Percentiles rank a stretch among this genome's conserved stretches.
These are phyloP conservation scores for Apamea sordens DNA, from an alignment of 2,888 invertebrate genomes.

Conservation along the genomic window DNA sequence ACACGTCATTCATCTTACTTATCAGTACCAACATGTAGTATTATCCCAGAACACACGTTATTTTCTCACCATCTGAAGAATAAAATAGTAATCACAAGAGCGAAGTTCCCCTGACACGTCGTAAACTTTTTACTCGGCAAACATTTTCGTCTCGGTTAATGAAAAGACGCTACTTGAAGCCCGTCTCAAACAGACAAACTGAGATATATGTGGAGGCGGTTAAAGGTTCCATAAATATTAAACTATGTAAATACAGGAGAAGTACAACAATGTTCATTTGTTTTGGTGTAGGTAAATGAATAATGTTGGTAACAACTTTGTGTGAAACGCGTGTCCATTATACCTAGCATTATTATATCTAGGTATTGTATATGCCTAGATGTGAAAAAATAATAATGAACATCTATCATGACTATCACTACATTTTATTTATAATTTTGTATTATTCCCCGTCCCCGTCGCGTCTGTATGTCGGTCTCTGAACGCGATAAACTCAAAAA, in stretches of 20 bases:
- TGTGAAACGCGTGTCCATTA: neutral
- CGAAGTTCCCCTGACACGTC: slow-evolving; percentile 31
- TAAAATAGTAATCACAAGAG: slow-evolving; percentile 30
- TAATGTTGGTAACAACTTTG: slow-evolving; percentile 1
- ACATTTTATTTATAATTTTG: neutral
- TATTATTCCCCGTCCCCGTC: too few relatives aligned
- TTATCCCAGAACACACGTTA: neutral
- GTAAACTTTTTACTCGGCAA: slow-evolving; percentile 38
- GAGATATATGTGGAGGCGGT: slow-evolving; percentile 19
- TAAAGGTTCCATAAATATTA: slow-evolving; percentile 49
- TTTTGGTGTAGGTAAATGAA: neutral
- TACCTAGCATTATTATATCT: neutral
- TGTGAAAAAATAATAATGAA: neutral
- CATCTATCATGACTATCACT: neutral
- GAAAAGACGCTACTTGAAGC: slow-evolving; percentile 48
- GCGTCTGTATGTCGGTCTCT: neutral
- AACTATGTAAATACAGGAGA: slow-evolving; percentile 9
- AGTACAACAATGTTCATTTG: slow-evolving; percentile 8
- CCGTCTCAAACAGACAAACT: slow-evolving; percentile 36
- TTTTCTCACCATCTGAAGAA: slow-evolving; percentile 4
- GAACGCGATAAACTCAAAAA: neutral
- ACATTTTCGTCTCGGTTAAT: slow-evolving; percentile 41
- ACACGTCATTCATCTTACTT: neutral
- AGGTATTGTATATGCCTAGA: neutral
- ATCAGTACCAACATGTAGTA: neutral